Evolutionary conservation across 2,113 vertebrate genomes (phyloP).

Genomic region (Chlorodrepanis virens): DNA sequence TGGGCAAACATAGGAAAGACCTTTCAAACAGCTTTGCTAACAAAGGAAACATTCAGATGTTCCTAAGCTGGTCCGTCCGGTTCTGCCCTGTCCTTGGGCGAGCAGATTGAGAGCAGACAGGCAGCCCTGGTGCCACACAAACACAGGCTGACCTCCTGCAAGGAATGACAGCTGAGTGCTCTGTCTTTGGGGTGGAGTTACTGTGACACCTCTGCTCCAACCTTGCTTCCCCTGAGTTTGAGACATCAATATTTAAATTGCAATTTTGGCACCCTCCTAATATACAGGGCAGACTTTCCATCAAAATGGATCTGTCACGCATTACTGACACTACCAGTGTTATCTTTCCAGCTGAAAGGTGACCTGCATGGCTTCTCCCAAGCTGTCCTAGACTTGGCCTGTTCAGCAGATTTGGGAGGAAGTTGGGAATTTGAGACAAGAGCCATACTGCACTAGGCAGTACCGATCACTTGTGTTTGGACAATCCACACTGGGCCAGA

Average conservation of each 20-base stretch:
- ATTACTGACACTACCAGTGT: background rate
- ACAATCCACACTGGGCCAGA: background rate
- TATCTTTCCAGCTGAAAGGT: background rate
- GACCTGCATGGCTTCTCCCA: background rate
- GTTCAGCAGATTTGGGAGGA: background rate
- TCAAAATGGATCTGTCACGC: background rate
- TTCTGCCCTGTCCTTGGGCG: background rate
- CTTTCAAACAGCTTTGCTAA: background rate
- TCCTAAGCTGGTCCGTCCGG: constrained; percentile 2
- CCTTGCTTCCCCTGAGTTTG: background rate
- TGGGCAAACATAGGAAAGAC: background rate
- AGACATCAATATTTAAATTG: background rate
- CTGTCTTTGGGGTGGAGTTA: background rate
- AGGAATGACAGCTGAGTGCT: background rate
- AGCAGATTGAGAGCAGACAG: background rate
- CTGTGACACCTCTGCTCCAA: background rate
- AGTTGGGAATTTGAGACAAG: background rate
- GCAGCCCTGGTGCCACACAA: background rate
- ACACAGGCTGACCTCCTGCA: background rate
- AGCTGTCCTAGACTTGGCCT: background rate
- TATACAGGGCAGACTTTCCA: background rate
- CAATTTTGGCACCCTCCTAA: background rate
- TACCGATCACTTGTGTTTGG: background rate
- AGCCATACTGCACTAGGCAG: background rate
- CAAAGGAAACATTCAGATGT: background rate